phyloP scores from a whole-genome alignment of 2,113 vertebrate genomes.

The Naja naja region DNA sequence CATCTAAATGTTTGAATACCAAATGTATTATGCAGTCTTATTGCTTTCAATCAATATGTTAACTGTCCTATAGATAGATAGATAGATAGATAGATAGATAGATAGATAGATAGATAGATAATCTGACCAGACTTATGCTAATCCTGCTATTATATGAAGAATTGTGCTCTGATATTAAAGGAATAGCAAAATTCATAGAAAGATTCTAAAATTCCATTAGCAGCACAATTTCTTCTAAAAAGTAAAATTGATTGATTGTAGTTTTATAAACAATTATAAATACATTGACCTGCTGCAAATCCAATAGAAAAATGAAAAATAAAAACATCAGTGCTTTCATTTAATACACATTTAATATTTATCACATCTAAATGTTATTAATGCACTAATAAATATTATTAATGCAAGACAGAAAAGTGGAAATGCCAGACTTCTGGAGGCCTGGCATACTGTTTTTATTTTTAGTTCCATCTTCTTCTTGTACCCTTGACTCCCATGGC shows the following conservation, averaged over 20 bases:
- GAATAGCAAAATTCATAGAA: background rate
- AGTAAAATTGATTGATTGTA: background rate
- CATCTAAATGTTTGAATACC: background rate
- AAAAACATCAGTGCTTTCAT: background rate
- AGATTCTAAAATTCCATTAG: background rate
- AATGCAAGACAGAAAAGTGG: background rate
- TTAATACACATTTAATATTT: background rate
- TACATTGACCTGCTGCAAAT: too few relatives aligned
- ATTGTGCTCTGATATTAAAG: background rate
- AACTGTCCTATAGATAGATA: background rate
- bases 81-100: background rate
- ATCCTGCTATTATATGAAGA: background rate
- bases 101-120: background rate
- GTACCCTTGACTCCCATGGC: background rate
- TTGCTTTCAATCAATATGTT: background rate
- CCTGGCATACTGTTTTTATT: background rate
- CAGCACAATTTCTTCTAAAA: background rate
- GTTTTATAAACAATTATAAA: background rate
- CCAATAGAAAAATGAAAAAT: background rate
- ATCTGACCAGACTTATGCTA: background rate
- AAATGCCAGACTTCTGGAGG: background rate
- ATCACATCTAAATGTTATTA: background rate
- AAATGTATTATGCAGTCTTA: background rate
- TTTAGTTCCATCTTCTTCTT: background rate
- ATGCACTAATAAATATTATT: background rate